Evolutionary conservation across 2,113 vertebrate species (phyloP).

Genomic region (Lipophrys pholis): DNA sequence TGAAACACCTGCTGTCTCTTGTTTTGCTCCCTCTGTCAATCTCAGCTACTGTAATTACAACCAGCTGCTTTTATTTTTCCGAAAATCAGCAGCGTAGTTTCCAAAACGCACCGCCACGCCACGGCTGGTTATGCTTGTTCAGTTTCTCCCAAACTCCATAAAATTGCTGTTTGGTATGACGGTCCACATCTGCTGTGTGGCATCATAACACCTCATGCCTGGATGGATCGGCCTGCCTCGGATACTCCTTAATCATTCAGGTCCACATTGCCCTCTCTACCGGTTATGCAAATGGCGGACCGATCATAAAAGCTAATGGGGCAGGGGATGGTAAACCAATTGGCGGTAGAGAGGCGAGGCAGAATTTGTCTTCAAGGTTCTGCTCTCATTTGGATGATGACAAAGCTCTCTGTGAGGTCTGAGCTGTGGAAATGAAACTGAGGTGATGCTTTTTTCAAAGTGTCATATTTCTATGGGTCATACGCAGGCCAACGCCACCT

Average conservation of each 20-base stretch:
- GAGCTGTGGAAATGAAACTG: slow-evolving; percentile 47
- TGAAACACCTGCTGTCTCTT: slow-evolving; percentile 64
- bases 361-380: slow-evolving; percentile 52
- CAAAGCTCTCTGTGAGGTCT: slow-evolving; percentile 31
- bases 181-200: slow-evolving; percentile 46
- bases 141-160: slow-evolving; percentile 43
- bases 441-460: slow-evolving; percentile 54
- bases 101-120: slow-evolving; percentile 8
- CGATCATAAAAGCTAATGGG: slow-evolving; percentile 71
- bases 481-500: slow-evolving; percentile 46
- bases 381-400: slow-evolving; percentile 52
- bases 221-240: slow-evolving; percentile 34
- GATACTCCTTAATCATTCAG: slow-evolving; percentile 60
- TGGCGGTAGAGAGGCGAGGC: slow-evolving; percentile 42
- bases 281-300: slow-evolving; percentile 66
- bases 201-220: slow-evolving; percentile 49
- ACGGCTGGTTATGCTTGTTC: slow-evolving; percentile 27
- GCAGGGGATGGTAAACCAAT: slow-evolving; percentile 62
- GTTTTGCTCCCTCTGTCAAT: slow-evolving; percentile 28
- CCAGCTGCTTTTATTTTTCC: slow-evolving; percentile 22
- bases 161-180: slow-evolving; percentile 28
- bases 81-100: slow-evolving; percentile 9
- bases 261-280: slow-evolving; percentile 41
- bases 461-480: slow-evolving; percentile 72
- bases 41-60: slow-evolving; percentile 25